phyloP scores from a whole-genome alignment of 2,888 invertebrate species.

The Caenorhabditis imperialis region DNA sequence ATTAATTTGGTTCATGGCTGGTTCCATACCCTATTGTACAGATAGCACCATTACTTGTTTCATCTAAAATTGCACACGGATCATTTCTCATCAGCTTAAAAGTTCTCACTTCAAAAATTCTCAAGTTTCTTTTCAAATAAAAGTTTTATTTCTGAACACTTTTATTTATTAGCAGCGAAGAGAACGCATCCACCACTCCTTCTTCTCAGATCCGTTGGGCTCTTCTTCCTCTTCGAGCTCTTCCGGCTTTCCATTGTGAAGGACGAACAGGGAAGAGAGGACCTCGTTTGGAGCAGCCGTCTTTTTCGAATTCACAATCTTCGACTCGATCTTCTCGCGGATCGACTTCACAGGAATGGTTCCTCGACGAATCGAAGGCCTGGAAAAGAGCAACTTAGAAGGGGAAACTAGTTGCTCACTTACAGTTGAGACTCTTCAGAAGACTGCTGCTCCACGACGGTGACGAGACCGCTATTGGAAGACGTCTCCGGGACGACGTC shows the following conservation, averaged over 20 bases:
- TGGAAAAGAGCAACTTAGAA: slow-evolving; percentile 5
- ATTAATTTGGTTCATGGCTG: slow-evolving; percentile 21
- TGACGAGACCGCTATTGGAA: slow-evolving; percentile 40
- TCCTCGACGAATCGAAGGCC: slow-evolving; percentile 44
- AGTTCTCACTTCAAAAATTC: slow-evolving; percentile 2
- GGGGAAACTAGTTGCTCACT: neutral
- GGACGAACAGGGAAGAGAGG: slow-evolving; percentile 17
- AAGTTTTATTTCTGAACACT: neutral
- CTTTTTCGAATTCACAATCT: neutral
- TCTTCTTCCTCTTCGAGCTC: slow-evolving; percentile 2
- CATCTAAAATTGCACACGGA: slow-evolving; percentile 10
- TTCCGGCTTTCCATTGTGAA: slow-evolving; percentile 18
- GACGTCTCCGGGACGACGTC: neutral
- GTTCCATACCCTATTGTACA: slow-evolving; percentile 38
- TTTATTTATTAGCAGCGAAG: slow-evolving; percentile 30
- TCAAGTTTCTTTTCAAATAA: neutral
- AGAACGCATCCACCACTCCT: slow-evolving; percentile 53
- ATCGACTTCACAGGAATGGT: slow-evolving; percentile 21
- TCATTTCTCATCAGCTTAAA: slow-evolving; percentile 1
- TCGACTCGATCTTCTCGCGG: slow-evolving; percentile 17
- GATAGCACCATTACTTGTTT: slow-evolving; percentile 1
- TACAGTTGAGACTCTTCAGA: slow-evolving; percentile 25
- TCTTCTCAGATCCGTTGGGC: neutral
- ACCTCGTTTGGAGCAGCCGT: neutral
- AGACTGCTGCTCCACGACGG: slow-evolving; percentile 41